These are phyloP conservation scores for Medauroidea extradentata DNA, from an alignment of 1,140 invertebrate genomes.

Conservation along the genomic window DNA sequence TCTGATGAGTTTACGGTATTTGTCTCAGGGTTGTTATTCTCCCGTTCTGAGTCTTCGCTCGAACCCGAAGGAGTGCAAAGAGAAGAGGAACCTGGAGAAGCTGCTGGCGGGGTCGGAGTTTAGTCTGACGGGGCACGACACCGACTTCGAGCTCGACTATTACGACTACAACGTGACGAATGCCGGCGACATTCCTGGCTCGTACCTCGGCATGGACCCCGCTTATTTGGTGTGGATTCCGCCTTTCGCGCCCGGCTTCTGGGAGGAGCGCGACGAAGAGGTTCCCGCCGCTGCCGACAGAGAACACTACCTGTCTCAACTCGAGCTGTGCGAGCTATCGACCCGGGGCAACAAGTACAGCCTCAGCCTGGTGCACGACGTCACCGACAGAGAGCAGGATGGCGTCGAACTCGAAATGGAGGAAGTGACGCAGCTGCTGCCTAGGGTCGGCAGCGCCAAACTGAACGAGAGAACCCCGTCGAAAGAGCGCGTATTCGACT, in stretches of 20 bases:
- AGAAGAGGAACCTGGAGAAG: slow-evolving; percentile 64
- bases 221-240: slow-evolving; percentile 83
- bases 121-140: slow-evolving; percentile 67
- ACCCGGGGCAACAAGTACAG: background rate
- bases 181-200: slow-evolving; percentile 74
- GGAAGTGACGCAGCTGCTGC: background rate
- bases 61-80: slow-evolving; percentile 70
- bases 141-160: slow-evolving; percentile 79
- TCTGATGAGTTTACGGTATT: no score
- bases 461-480: background rate
- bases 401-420: background rate
- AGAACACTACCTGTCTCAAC: background rate
- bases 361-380: background rate
- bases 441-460: background rate
- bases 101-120: slow-evolving; percentile 70
- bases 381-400: background rate
- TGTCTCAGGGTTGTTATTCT: slow-evolving; percentile 57
- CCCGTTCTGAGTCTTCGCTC: slow-evolving; percentile 53
- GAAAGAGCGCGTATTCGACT: background rate
- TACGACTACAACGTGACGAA: slow-evolving; percentile 81
- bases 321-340: background rate
- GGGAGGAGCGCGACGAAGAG: slow-evolving; percentile 3
- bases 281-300: background rate
- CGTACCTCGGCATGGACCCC: slow-evolving; percentile 80
- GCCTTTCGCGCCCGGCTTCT: slow-evolving; percentile 50